phyloP scores from a whole-genome alignment of 2,113 vertebrate genomes.

The Promerops cafer region DNA sequence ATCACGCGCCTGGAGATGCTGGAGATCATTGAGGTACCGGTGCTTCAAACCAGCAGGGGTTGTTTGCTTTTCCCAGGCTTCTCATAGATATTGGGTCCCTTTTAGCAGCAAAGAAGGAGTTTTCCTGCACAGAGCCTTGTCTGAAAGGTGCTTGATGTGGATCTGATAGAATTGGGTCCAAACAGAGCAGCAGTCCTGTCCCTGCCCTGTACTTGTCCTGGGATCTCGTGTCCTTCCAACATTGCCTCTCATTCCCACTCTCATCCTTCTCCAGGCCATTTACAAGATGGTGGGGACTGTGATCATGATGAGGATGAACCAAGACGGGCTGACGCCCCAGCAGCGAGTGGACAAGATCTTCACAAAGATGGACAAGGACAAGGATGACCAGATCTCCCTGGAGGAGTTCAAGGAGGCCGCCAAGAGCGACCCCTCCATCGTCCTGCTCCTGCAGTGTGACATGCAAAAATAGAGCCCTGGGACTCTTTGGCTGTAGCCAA shows the following conservation, averaged over 20 bases:
- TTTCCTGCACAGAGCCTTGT: background rate
- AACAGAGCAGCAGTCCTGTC: background rate
- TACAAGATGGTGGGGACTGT: constrained; percentile 99
- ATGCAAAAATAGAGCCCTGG: constrained; percentile 88
- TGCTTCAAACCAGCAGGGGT: background rate
- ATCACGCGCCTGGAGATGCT: constrained; percentile 97
- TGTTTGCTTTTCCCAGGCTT: background rate
- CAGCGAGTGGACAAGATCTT: constrained; percentile 99
- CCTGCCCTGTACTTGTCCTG: background rate
- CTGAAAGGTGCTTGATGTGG: background rate
- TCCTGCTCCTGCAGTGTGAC: constrained; percentile 94
- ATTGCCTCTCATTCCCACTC: background rate
- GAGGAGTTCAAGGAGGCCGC: constrained; percentile 98
- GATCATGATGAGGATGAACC: constrained; percentile 99
- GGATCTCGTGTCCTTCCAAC: background rate
- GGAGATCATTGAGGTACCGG: constrained; percentile 85
- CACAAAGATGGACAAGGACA: constrained; percentile 99
- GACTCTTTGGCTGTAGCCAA: background rate
- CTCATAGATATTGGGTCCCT: background rate
- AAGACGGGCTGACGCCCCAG: constrained; percentile 94
- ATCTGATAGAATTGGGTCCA: background rate
- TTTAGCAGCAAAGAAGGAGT: background rate
- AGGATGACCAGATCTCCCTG: constrained; percentile 94
- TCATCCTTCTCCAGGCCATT: constrained; percentile 79
- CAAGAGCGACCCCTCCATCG: constrained; percentile 94